Base-by-base conservation (phyloP, 2,797 vertebrate species). In the Chelonia mydas region DNA sequence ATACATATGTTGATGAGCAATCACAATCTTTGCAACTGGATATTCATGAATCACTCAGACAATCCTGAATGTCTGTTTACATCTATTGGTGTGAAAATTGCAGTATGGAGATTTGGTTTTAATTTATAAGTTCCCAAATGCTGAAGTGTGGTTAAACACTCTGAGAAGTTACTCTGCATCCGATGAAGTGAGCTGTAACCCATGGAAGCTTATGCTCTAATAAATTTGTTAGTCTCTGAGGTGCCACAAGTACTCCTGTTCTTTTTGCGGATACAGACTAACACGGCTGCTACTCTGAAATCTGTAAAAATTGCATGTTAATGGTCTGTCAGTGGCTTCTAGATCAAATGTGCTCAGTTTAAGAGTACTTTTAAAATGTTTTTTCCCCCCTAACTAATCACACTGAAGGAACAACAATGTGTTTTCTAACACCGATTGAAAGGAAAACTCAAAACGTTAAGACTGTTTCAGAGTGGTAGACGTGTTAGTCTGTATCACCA, bases 221-320 rank as follows among this genome's bases (percentile, higher is more conserved):
- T 41, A 41, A 41, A 41, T 41, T 5, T 41, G 41, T 41, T 41
- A 41, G 41, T 41, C 41, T 41, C 41, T 41, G 41, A 41, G 41
- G 41, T 41, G 41, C 41, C 41, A 41, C 41, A 41, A 41, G 41
- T 41, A 41, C 41, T 41, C 41, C 41, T 5, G 41, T 41, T 41
- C 41, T 41, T 41, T 41, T 41, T 41, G 41, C 41, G 41, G 41
- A 41, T 41, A 41, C 5, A 41, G 41, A 41, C 41, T 41, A 41
- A 41, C 41, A 41, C 5, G 41, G 41, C 41, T 41, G 41, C 41
- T 41, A 41, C 41, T 41, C 41, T 41, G 41, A 41, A 41, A 41
- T 41, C 41, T 81, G 51, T 94, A 90, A 94, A 81, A 87, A 78
- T 97, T 91, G 50, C n/a, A 33, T 51, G 51, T 54, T 3, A 47